Conservation (phyloP, 2,888 invertebrate species). For the Nowickia ferox region DNA sequence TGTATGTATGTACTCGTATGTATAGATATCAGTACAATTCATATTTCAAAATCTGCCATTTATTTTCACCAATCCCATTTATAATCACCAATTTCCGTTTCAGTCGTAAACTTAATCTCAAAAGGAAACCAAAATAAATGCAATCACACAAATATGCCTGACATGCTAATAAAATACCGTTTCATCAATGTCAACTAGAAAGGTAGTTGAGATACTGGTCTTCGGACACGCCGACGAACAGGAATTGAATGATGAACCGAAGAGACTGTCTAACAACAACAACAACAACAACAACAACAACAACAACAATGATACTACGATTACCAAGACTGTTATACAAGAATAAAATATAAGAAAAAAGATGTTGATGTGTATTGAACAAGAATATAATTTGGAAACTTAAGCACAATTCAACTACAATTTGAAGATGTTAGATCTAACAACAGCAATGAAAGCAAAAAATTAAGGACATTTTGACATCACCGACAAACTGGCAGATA, state of each 20-base stretch:
- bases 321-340: not conserved
- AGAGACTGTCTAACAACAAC: constrained; percentile 28
- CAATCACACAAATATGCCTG: constrained; percentile 30
- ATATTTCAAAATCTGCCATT: constrained; percentile 21
- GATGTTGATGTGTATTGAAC: constrained; percentile 46
- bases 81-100: constrained; percentile 60
- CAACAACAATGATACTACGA: not conserved
- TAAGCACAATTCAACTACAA: constrained; percentile 49
- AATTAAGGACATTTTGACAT: constrained; percentile 57
- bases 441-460: constrained; percentile 39
- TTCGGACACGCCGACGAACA: not conserved
- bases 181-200: constrained; percentile 62
- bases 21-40: constrained; percentile 44
- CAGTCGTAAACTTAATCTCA: constrained; percentile 53
- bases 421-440: constrained; percentile 46
- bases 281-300: constrained; percentile 18
- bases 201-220: constrained; percentile 10
- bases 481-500: constrained; percentile 42
- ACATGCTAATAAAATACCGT: constrained; percentile 66
- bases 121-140: constrained; percentile 3
- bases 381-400: constrained; percentile 48
- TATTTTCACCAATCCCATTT: constrained; percentile 27
- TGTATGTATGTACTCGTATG: too few relatives aligned
- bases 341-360: constrained; percentile 30
- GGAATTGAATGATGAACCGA: not conserved